phyloP scores from a whole-genome alignment of 2,113 vertebrate species.

The Brachyhypopomus gauderio region DNA sequence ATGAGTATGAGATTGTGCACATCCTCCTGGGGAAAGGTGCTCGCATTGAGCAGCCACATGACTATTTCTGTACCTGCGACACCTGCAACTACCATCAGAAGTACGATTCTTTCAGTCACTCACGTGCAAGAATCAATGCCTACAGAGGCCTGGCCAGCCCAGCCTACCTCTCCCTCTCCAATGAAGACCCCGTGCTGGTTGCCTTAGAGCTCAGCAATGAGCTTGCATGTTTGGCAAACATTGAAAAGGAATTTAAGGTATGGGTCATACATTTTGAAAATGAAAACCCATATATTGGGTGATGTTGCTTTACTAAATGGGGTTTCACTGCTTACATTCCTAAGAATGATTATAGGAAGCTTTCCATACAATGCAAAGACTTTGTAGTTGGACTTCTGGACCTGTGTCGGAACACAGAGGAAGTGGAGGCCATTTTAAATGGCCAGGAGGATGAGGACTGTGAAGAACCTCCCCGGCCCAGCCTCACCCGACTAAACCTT shows the following conservation, averaged over 20 bases:
- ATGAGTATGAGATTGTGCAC: conserved; percentile 96
- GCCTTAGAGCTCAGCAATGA: conserved; percentile 97
- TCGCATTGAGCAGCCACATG: conserved; percentile 89
- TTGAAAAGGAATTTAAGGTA: conserved; percentile 99
- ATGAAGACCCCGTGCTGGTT: conserved; percentile 93
- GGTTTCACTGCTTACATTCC: conserved; percentile 19
- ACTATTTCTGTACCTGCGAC: conserved; percentile 97
- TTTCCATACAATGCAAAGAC: conserved; percentile 97
- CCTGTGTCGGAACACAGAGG: conserved; percentile 95
- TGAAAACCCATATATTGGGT: not conserved
- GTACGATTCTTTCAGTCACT: conserved; percentile 97
- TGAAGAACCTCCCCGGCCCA: conserved; percentile 79
- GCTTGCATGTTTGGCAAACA: conserved; percentile 91
- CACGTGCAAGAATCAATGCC: conserved; percentile 93
- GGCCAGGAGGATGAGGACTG: conserved; percentile 78
- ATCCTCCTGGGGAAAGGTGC: conserved; percentile 91
- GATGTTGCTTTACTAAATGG: conserved; percentile 2
- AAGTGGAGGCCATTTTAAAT: conserved; percentile 96
- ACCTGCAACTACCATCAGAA: conserved; percentile 94
- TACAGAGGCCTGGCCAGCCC: conserved; percentile 96
- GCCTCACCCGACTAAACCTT: conserved; percentile 90
- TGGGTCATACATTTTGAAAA: conserved; percentile 33
- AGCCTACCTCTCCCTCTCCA: conserved; percentile 93
- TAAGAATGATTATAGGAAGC: conserved; percentile 90
- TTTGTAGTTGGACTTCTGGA: conserved; percentile 97